Percentiles rank a stretch among this genome's conserved stretches.
Evolutionary conservation across 2,888 invertebrate species (phyloP).

Genomic region (Hirtodrosophila confusa): DNA sequence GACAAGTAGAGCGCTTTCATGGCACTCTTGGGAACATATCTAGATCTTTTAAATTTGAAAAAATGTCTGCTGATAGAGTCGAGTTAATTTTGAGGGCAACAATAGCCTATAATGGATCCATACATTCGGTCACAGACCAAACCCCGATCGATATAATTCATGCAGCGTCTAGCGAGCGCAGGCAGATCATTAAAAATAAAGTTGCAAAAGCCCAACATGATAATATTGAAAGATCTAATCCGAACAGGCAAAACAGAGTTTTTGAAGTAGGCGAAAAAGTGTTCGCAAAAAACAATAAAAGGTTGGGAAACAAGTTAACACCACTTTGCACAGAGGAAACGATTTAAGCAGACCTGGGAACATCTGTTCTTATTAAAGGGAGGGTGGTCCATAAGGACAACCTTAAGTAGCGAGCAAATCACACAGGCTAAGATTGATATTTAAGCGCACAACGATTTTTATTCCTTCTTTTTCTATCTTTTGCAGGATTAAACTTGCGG

Average conservation of each 20-base stretch:
- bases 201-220: slow-evolving; percentile 4
- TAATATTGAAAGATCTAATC: background rate
- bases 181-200: slow-evolving; percentile 8
- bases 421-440: background rate
- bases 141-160: slow-evolving; percentile 10
- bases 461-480: background rate
- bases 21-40: slow-evolving; percentile 9
- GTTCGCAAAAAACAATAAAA: background rate
- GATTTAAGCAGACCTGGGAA: too few species aligned
- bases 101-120: background rate
- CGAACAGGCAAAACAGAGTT: background rate
- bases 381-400: background rate
- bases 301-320: background rate
- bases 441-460: background rate
- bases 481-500: background rate
- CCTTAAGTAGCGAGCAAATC: too few species aligned
- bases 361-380: background rate
- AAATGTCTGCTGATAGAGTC: too few species aligned
- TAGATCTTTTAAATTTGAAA: slow-evolving; percentile 11
- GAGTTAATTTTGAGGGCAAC: slow-evolving; percentile 1
- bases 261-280: background rate
- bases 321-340: background rate
- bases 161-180: background rate
- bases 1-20: slow-evolving; percentile 18
- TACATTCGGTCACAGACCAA: slow-evolving; percentile 10